Conservation (phyloP, 2,888 invertebrate species). For the Tachina grossa region DNA sequence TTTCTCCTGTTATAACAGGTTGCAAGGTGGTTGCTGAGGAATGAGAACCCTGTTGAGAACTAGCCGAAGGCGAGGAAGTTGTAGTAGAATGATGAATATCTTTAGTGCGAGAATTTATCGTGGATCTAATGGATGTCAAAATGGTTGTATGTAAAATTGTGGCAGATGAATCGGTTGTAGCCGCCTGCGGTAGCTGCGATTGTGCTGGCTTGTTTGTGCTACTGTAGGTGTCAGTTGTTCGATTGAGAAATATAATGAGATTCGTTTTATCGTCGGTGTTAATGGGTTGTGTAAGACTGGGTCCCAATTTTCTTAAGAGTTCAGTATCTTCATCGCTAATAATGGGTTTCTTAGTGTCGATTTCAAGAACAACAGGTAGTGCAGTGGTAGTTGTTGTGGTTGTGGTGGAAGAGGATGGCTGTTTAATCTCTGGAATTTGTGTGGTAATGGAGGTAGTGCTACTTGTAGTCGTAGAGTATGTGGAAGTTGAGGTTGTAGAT, state of each 20-base stretch:
- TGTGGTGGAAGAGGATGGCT: slow-evolving; percentile 48
- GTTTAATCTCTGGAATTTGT: not conserved
- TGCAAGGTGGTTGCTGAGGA: slow-evolving; percentile 27
- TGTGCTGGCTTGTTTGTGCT: slow-evolving; percentile 69
- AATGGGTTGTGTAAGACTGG: slow-evolving; percentile 77
- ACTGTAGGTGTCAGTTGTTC: slow-evolving; percentile 77
- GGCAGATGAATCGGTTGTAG: slow-evolving; percentile 82
- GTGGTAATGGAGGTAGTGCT: not conserved
- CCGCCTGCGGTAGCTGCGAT: slow-evolving; percentile 64
- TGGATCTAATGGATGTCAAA: slow-evolving; percentile 82
- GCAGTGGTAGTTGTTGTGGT: slow-evolving; percentile 38
- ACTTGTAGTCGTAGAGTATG: slow-evolving; percentile 32
- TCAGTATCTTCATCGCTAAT: slow-evolving; percentile 78
- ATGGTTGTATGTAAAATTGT: slow-evolving; percentile 84
- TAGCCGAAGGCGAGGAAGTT: slow-evolving; percentile 1
- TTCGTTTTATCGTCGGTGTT: slow-evolving; percentile 80
- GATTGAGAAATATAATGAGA: slow-evolving; percentile 81
- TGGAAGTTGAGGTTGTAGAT: slow-evolving; percentile 54
- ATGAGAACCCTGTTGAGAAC: slow-evolving; percentile 24
- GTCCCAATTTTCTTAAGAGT: slow-evolving; percentile 77
- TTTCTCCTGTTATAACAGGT: slow-evolving; percentile 71
- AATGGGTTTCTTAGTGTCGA: slow-evolving; percentile 50
- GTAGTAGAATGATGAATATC: slow-evolving; percentile 38
- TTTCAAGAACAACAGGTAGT: slow-evolving; percentile 37
- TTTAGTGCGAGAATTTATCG: slow-evolving; percentile 77